These are phyloP conservation scores for Oreochromis aureus DNA, from an alignment of 2,113 vertebrate genomes.

Conservation along the genomic window DNA sequence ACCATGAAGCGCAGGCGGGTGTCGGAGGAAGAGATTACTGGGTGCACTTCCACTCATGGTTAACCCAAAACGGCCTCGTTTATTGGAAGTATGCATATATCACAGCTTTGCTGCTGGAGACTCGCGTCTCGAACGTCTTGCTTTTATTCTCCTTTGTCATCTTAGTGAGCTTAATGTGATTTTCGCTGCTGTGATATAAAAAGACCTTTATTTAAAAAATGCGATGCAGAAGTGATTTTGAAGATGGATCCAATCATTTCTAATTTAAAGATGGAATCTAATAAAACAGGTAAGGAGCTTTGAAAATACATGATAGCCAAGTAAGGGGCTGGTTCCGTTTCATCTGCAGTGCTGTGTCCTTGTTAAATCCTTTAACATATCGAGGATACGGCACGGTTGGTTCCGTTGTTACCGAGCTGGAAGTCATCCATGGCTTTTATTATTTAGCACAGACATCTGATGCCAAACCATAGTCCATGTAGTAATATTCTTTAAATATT, in stretches of 20 bases:
- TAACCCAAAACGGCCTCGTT: not conserved
- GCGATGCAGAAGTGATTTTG: slow-evolving; percentile 2
- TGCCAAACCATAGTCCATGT: not conserved
- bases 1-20: not conserved
- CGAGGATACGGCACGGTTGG: not conserved
- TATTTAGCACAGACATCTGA: not conserved
- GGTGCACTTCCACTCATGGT: not conserved
- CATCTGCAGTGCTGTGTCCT: not conserved
- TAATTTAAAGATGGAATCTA: not conserved
- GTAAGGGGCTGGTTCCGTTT: not conserved
- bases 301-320: not conserved
- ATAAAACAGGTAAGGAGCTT: slow-evolving; percentile 29
- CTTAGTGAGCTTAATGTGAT: not conserved
- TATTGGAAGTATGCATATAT: not conserved
- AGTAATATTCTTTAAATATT: not conserved
- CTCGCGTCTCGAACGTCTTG: not conserved
- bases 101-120: too few species aligned
- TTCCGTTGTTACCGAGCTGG: not conserved
- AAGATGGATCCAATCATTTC: not conserved
- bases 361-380: not conserved
- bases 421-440: not conserved
- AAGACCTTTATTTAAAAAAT: not conserved
- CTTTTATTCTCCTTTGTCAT: not conserved
- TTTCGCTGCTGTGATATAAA: not conserved
- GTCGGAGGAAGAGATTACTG: not conserved